Percentiles rank a stretch among this genome's conserved stretches.
Evolutionary conservation across 2,888 invertebrate genomes (phyloP).

Genomic region (Clunio marinus): DNA sequence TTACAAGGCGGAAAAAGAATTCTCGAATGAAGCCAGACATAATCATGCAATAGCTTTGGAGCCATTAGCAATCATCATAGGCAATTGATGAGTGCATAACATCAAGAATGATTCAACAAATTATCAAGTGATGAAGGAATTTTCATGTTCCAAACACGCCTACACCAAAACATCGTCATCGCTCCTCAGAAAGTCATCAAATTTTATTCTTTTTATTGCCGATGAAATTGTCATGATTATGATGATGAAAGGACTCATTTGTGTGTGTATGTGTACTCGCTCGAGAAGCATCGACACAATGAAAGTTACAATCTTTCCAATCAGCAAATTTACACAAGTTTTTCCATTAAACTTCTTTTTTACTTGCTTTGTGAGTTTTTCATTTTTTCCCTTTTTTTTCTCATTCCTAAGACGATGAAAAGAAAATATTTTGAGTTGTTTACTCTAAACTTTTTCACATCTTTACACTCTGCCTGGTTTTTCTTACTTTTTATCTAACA

Average conservation of each 20-base stretch:
- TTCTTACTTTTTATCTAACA: background rate
- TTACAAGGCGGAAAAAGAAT: conserved; percentile 33
- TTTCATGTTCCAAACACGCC: background rate
- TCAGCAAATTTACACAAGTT: conserved; percentile 32
- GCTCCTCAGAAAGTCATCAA: background rate
- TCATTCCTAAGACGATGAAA: too few relatives aligned
- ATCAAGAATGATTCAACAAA: conserved; percentile 7
- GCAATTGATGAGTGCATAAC: conserved; percentile 9
- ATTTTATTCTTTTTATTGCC: conserved; percentile 16
- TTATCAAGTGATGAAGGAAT: conserved; percentile 7
- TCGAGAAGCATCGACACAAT: background rate
- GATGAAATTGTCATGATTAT: conserved; percentile 13
- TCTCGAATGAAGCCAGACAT: background rate
- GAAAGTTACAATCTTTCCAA: conserved; percentile 2
- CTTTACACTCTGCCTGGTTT: background rate
- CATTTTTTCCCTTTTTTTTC: too few relatives aligned
- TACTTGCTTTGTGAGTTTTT: background rate
- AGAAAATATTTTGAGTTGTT: background rate
- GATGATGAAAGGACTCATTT: conserved; percentile 26
- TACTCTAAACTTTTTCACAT: background rate
- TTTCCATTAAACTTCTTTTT: conserved; percentile 29
- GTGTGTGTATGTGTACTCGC: background rate
- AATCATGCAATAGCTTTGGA: background rate
- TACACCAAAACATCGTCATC: background rate
- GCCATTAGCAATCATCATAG: conserved; percentile 34